Percentiles rank a stretch among this genome's conserved stretches.
Conservation (phyloP, 2,888 invertebrate genomes). For the Tenthredo notha region DNA sequence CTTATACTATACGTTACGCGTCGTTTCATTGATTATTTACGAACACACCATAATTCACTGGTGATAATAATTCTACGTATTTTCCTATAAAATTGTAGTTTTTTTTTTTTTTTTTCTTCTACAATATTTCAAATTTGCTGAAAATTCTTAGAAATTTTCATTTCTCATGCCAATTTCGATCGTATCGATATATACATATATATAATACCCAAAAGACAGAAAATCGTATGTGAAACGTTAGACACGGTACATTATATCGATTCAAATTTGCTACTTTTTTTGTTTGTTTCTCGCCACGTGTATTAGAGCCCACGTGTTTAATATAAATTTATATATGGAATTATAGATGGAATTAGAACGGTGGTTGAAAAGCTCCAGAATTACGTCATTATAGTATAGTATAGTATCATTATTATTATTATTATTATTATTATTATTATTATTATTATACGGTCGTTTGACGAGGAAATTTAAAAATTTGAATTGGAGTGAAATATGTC, state of each 20-base stretch:
- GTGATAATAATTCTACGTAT: too few species aligned
- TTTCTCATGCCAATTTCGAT: too few species aligned
- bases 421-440: too few species aligned
- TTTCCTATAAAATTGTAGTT: background rate
- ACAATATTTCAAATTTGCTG: too few species aligned
- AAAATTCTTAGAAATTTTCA: too few species aligned
- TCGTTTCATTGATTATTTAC: too few species aligned
- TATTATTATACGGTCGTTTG: background rate
- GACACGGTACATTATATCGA: background rate
- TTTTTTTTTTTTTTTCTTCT: too few species aligned
- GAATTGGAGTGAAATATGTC: background rate
- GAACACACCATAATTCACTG: too few species aligned
- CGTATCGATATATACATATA: too few species aligned
- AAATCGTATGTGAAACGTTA: background rate
- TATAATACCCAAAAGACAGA: too few species aligned
- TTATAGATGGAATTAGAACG: background rate
- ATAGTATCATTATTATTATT: background rate
- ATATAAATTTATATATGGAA: background rate
- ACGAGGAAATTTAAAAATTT: background rate
- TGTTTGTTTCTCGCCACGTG: background rate
- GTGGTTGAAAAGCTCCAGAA: background rate
- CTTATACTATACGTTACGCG: too few species aligned
- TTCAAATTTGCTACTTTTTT: background rate
- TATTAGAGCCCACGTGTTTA: background rate
- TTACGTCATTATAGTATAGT: conserved; percentile 57